Evolutionary conservation across 2,888 invertebrate genomes (phyloP).

Genomic region (Micoletzkya japonica): DNA sequence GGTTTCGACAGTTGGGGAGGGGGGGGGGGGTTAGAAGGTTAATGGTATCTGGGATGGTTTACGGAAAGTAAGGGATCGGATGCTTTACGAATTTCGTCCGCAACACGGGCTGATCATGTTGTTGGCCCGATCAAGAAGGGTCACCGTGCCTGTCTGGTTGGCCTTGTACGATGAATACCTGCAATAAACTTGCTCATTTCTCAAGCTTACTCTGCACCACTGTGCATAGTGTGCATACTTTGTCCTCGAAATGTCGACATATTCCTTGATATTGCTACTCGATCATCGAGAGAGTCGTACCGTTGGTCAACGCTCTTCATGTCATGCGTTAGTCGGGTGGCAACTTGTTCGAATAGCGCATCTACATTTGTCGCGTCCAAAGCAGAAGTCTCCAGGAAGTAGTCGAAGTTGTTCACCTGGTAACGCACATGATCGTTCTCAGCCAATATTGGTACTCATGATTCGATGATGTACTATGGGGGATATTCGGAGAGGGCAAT

Average conservation of each 20-base stretch:
- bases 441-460: neutral
- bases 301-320: slow-evolving; percentile 62
- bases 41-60: neutral
- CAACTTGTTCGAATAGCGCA: slow-evolving; percentile 92
- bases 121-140: slow-evolving; percentile 50
- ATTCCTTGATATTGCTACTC: no score
- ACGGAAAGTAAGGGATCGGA: neutral
- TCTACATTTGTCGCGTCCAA: slow-evolving; percentile 98
- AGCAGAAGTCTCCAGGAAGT: slow-evolving; percentile 95
- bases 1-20: no score
- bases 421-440: neutral
- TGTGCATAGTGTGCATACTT: neutral
- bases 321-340: slow-evolving; percentile 66
- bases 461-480: neutral
- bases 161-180: slow-evolving; percentile 45
- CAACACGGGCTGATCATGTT: slow-evolving; percentile 48
- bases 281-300: no score
- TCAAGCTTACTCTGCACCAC: neutral
- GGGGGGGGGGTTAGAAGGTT: no score
- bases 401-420: slow-evolving; percentile 72
- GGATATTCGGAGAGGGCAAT: neutral
- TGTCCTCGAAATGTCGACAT: neutral
- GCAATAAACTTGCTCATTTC: slow-evolving; percentile 2
- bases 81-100: slow-evolving; percentile 31
- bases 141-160: slow-evolving; percentile 36